Evolutionary conservation across 35 echinoderm and acorn worm genomes (phyloP), one percentile per base, ranked within the genome.

Genomic region (Apostichopus californicus): DNA sequence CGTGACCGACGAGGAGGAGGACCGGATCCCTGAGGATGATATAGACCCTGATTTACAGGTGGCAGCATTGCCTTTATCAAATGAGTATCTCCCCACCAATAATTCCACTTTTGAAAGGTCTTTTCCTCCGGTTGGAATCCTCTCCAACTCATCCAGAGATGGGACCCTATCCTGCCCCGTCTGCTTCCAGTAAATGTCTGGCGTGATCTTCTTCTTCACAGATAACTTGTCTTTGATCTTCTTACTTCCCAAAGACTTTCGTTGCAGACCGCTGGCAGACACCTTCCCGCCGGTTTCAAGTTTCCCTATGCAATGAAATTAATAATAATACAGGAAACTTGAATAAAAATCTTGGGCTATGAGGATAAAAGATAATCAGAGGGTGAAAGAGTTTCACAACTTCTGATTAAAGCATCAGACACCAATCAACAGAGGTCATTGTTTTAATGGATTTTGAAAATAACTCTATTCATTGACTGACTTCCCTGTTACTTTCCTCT

Each of bases 181-280:
- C 63, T 89, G 86, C 64, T 89, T 89, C 86, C 86, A 89, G 64
- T 89, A 89, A 46, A 89, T 64, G 52, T 89, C 86, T 11, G 86
- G 86, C 9, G 86, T 89, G 64, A 89, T 89, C 25, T 89, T 89
- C 86, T 89, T 89, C 63, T 89, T 89, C 1, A 52, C 63, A 8
- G 57, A 34, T 20, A 89, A 89, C 28, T 89, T 89, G 14, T 89
- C 63, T 64, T 89, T 72, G 18, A 89, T 60, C 61, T 89, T 89
- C 17, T 89, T 71, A 73, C 57, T 72, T 55, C 61, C 63, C 63
- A 66, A 58, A 14, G 86, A 55, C 63, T 89, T 71, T 4, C 61
- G 68, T 55, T 89, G 86, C 4, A 89, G 4, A 14, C 61, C 61
- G 15, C n/a, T 53, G 15, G 86, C 63, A 72, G 61, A 72, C 2